These are phyloP conservation scores for Pseudochaenichthys georgianus DNA, from an alignment of 2,797 vertebrate genomes.

Conservation along the genomic window DNA sequence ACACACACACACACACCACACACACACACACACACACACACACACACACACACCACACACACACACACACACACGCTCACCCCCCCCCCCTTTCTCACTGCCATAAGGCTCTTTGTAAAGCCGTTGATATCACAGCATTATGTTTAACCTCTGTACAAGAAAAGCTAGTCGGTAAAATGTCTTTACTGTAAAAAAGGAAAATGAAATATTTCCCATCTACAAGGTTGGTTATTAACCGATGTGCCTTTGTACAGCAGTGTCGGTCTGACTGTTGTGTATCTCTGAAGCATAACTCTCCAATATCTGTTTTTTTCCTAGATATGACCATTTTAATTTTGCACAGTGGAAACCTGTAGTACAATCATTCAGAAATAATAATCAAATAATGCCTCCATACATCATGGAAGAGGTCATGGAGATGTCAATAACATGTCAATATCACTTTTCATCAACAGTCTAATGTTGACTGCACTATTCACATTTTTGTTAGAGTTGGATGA, in stretches of 20 bases:
- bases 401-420: neutral
- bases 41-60: no score
- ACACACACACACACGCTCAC: no score
- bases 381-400: neutral
- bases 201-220: slow-evolving; percentile 18
- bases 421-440: slow-evolving; percentile 4
- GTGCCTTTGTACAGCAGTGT: slow-evolving; percentile 5
- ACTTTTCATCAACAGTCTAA: slow-evolving; percentile 8
- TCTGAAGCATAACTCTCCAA: neutral
- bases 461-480: neutral
- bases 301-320: slow-evolving; percentile 1
- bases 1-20: no score
- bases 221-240: slow-evolving; percentile 32
- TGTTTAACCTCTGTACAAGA: slow-evolving; percentile 37
- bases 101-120: slow-evolving; percentile 20
- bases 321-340: neutral
- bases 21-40: no score
- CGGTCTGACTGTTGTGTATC: neutral
- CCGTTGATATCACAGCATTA: slow-evolving; percentile 44
- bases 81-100: neutral
- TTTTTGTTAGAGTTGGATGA: neutral
- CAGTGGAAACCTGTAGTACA: neutral
- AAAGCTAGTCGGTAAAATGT: slow-evolving; percentile 6
- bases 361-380: slow-evolving; percentile 6
- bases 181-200: neutral